Percentiles rank a stretch among this genome's conserved stretches.
These are phyloP conservation scores for Drosophila formosana DNA, from an alignment of 2,888 invertebrate species.

Conservation along the genomic window DNA sequence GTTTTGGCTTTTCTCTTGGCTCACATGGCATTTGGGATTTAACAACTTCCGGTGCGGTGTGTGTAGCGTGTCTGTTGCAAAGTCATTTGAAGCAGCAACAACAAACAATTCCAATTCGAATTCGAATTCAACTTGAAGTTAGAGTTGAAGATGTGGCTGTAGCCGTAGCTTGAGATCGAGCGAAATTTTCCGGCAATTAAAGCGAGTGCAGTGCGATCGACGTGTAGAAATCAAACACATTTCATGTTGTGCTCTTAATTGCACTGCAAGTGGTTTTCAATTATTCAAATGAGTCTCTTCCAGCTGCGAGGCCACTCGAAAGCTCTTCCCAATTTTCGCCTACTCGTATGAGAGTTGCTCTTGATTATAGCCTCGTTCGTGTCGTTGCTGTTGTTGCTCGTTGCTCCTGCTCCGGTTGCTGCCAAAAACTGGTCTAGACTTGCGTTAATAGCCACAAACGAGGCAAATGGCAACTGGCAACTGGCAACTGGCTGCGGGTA, in stretches of 20 bases:
- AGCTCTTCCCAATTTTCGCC: constrained; percentile 46
- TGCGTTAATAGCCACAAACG: constrained; percentile 63
- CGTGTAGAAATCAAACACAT: constrained; percentile 65
- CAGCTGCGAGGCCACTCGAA: constrained; percentile 41
- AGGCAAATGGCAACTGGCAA: constrained; percentile 26
- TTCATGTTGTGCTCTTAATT: constrained; percentile 74
- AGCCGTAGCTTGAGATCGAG: constrained; percentile 14
- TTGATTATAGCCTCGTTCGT: constrained; percentile 30
- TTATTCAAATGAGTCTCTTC: constrained; percentile 75
- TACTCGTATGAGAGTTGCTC: constrained; percentile 30
- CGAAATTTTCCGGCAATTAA: constrained; percentile 77
- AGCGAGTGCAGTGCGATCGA: constrained; percentile 59
- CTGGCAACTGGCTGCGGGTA: constrained; percentile 29
- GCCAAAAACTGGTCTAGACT: constrained; percentile 68
- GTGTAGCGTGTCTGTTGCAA: constrained; percentile 60
- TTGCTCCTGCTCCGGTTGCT: constrained; percentile 43
- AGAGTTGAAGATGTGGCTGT: not conserved
- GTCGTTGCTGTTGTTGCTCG: constrained; percentile 20
- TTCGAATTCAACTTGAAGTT: not conserved
- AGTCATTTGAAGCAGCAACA: constrained; percentile 47
- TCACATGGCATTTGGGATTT: constrained; percentile 21
- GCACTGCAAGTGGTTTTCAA: constrained; percentile 76
- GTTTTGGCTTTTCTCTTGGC: not conserved
- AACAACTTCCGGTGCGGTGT: constrained; percentile 58
- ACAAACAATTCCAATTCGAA: constrained; percentile 31